Conservation (phyloP, 2,113 vertebrate species). For the Pteruthius melanotis region DNA sequence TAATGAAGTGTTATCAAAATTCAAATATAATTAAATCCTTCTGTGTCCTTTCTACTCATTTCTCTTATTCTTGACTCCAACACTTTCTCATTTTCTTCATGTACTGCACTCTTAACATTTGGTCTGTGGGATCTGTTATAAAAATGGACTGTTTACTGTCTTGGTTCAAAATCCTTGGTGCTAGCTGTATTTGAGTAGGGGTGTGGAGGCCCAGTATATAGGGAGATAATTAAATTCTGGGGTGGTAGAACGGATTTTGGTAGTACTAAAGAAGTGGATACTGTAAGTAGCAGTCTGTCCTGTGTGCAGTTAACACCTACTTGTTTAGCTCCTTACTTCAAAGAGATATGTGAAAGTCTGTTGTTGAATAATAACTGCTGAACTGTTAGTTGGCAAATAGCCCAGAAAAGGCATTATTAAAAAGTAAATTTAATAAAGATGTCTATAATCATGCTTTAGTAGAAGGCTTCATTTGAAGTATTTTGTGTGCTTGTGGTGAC, state of each 20-base stretch:
- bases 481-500: not conserved
- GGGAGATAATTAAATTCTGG: not conserved
- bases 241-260: not conserved
- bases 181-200: not conserved
- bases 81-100: not conserved
- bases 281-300: not conserved
- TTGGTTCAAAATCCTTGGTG: not conserved
- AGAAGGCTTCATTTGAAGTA: not conserved
- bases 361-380: not conserved
- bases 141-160: not conserved
- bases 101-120: not conserved
- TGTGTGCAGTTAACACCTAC: not conserved
- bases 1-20: not conserved
- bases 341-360: not conserved
- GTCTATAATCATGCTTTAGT: not conserved
- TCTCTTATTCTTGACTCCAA: not conserved
- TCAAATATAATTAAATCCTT: slow-evolving; percentile 10
- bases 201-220: not conserved
- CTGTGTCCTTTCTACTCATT: not conserved
- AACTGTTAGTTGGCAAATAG: not conserved
- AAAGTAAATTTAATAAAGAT: not conserved
- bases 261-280: not conserved
- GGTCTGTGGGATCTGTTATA: not conserved
- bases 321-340: not conserved
- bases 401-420: not conserved